Conservation (phyloP, 2,888 invertebrate genomes). For the Phalera bucephala region DNA sequence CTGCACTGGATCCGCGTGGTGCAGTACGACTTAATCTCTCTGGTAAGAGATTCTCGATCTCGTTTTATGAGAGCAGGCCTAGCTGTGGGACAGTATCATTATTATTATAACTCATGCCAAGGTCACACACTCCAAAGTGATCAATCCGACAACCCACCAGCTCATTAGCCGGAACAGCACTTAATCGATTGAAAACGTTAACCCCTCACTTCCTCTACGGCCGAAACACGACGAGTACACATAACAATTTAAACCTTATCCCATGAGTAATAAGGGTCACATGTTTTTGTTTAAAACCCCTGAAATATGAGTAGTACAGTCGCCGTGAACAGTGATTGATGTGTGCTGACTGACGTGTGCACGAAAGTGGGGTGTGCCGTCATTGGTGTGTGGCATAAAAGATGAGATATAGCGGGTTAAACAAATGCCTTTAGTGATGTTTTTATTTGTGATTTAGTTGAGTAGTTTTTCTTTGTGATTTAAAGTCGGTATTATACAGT, state of each 20-base stretch:
- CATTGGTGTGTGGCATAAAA: constrained; percentile 19
- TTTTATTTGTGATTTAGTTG: too few relatives aligned
- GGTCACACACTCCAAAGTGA: neutral
- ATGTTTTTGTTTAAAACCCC: constrained; percentile 36
- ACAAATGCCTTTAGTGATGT: too few relatives aligned
- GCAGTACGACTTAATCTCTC: too few relatives aligned
- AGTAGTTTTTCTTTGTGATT: too few relatives aligned
- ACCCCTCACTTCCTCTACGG: constrained; percentile 39
- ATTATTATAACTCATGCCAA: neutral
- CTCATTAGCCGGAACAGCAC: constrained; percentile 54
- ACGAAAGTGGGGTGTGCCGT: constrained; percentile 64
- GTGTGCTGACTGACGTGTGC: constrained; percentile 74
- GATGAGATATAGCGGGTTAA: constrained; percentile 23
- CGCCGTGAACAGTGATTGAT: constrained; percentile 77
- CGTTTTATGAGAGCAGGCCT: too few relatives aligned
- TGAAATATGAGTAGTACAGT: constrained; percentile 77
- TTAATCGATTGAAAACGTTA: constrained; percentile 68
- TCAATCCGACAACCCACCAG: constrained; percentile 15
- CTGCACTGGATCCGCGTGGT: too few relatives aligned
- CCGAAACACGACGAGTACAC: constrained; percentile 9
- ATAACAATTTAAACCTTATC: constrained; percentile 40
- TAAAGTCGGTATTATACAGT: too few relatives aligned
- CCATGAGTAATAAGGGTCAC: constrained; percentile 31
- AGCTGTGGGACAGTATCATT: too few relatives aligned
- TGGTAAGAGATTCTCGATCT: too few relatives aligned